These are phyloP conservation scores for Clarias batrachus DNA, from an alignment of 2,113 vertebrate species.

Conservation along the genomic window DNA sequence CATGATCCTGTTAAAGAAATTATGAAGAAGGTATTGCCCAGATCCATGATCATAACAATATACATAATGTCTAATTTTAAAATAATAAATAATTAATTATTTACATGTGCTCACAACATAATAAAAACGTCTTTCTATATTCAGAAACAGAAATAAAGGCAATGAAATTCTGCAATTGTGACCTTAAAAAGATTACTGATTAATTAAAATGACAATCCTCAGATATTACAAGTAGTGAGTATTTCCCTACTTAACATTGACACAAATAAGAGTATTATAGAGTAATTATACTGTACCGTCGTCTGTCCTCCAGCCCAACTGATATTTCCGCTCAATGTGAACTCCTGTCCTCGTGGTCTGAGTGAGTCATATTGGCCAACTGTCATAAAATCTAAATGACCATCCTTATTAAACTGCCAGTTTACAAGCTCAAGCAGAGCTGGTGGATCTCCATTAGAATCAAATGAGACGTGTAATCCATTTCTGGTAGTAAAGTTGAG, in stretches of 20 bases:
- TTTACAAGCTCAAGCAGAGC: conserved; percentile 67
- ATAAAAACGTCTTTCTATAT: too few species aligned
- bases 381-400: conserved; percentile 55
- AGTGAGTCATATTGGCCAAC: conserved; percentile 66
- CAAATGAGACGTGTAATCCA: conserved; percentile 65
- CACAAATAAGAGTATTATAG: background rate
- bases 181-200: too few species aligned
- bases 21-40: too few species aligned
- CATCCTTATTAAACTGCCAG: conserved; percentile 60
- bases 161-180: too few species aligned
- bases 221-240: background rate
- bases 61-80: too few species aligned
- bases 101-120: too few species aligned
- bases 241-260: background rate
- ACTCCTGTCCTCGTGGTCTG: conserved; percentile 54
- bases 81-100: too few species aligned
- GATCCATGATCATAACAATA: too few species aligned
- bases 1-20: too few species aligned
- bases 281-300: conserved; percentile 46
- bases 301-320: conserved; percentile 57
- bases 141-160: too few species aligned
- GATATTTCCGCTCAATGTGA: conserved; percentile 57
- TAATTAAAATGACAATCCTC: too few species aligned
- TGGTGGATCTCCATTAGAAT: conserved; percentile 67
- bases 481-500: conserved; percentile 62